Base-by-base conservation (phyloP, 2,797 vertebrate species). In the Siniperca scherzeri region DNA sequence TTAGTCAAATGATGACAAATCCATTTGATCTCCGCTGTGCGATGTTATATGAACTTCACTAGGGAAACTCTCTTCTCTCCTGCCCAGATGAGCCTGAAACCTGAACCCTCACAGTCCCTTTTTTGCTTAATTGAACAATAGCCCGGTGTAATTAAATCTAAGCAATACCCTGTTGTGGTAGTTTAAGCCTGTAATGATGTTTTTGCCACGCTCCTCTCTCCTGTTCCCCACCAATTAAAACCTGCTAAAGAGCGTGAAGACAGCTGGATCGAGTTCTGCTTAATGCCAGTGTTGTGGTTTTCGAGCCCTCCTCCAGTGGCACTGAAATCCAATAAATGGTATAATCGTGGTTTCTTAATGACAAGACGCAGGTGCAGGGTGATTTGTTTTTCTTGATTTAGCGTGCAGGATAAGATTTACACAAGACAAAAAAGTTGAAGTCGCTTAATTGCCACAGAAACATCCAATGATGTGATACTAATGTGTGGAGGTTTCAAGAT, bases 191-290 rank as follows among this genome's bases (percentile, higher is more conserved):
- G 90, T 96, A 96, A 96, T 96, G 90, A 95, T 94, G 94, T 96
- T 96, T 96, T 92, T 77, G 88, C 91, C 12, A 22, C 77, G 16
- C 80, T 89, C 77, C 90, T 91, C 92, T 91, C 91, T 93, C 90
- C 89, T 93, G 94, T 93, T 95, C 91, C 90, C 83, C 90, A 83
- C 89, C 95, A 96, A 96, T 96, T 96, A 96, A 95, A 95, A 94
- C 89, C 89, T 89, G 91, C 94, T 94, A 94, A 92, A 94, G 93
- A 95, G 88, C 83, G 79, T 70, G 79, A 92, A 89, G 91, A 89
- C 93, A 92, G 92, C 94, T 92, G 93, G 93, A 95, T 96, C 92
- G 46, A 82, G 90, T 96, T 96, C 92, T 92, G 81, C 88, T 93
- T 90, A 84, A 93, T 91, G 92, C 91, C 85, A 77, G 91, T 88